phyloP scores from a whole-genome alignment of 2,113 vertebrate species.

The Rutilus rutilus region DNA sequence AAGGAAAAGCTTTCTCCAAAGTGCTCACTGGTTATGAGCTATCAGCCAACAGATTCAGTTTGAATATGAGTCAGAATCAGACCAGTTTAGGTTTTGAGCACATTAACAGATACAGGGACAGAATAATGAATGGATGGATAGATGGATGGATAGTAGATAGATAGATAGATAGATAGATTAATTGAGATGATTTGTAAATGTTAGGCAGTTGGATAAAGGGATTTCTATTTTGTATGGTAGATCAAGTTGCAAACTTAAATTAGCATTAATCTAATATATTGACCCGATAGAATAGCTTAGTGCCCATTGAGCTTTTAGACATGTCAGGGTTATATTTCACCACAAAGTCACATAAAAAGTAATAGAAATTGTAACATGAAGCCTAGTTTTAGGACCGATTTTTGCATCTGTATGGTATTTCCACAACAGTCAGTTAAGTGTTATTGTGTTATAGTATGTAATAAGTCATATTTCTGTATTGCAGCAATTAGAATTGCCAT shows the following conservation, averaged over 20 bases:
- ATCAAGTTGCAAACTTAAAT: neutral
- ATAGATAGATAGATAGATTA: too few species aligned
- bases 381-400: neutral
- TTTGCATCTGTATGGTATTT: neutral
- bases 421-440: neutral
- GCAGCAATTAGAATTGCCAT: neutral
- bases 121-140: neutral
- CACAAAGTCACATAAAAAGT: neutral
- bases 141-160: too few species aligned
- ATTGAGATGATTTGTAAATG: neutral
- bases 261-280: neutral
- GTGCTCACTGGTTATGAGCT: slow-evolving; percentile 23
- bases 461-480: neutral
- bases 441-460: too few species aligned
- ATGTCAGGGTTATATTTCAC: neutral
- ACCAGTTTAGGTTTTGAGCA: neutral
- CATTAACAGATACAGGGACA: neutral
- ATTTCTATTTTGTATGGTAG: neutral
- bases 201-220: neutral
- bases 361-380: neutral
- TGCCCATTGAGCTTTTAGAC: neutral
- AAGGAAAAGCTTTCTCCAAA: slow-evolving; percentile 6
- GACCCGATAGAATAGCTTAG: neutral
- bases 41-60: slow-evolving; percentile 31
- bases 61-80: neutral